phyloP scores from a whole-genome alignment of 2,797 vertebrate genomes.

The Muraenolepis orangiensis region DNA sequence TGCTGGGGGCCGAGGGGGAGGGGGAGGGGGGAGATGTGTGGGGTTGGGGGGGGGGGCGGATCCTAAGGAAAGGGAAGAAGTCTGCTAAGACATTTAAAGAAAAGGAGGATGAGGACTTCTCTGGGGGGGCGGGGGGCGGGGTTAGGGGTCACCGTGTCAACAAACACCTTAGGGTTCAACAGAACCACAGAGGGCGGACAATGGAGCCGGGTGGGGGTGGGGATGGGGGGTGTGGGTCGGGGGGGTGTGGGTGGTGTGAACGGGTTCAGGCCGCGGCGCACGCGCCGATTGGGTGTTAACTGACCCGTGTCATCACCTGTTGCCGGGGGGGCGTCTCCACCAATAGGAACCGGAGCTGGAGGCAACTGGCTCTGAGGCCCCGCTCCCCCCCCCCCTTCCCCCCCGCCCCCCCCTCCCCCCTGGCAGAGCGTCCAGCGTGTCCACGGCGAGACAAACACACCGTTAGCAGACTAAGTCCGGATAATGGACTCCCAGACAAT shows the following conservation, averaged over 20 bases:
- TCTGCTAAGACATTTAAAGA: conserved; percentile 9
- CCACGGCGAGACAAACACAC: not conserved
- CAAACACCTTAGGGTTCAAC: conserved; percentile 24
- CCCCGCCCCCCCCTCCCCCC: not conserved
- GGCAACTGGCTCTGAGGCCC: too few relatives aligned
- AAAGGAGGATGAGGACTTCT: not conserved
- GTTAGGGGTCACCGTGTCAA: conserved; percentile 37
- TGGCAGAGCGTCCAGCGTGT: not conserved
- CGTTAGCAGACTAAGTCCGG: not conserved
- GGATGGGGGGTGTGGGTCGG: too few relatives aligned
- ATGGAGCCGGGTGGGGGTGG: conserved; percentile 36
- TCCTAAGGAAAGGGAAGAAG: conserved; percentile 1
- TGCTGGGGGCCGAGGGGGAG: conserved; percentile 11
- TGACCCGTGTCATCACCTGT: conserved; percentile 36
- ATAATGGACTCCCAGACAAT: not conserved
- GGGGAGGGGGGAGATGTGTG: too few relatives aligned
- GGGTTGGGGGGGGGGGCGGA: not conserved
- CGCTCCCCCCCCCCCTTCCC: too few relatives aligned
- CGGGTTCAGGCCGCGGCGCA: conserved; percentile 30
- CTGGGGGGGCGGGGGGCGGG: conserved; percentile 5
- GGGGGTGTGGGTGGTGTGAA: too few relatives aligned
- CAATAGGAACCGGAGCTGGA: conserved; percentile 14
- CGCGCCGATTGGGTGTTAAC: conserved; percentile 28
- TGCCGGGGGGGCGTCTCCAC: conserved; percentile 18
- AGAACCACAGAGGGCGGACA: conserved; percentile 25